phyloP scores from a whole-genome alignment of 1,140 invertebrate species.

The Lordiphosa clarofinis region DNA sequence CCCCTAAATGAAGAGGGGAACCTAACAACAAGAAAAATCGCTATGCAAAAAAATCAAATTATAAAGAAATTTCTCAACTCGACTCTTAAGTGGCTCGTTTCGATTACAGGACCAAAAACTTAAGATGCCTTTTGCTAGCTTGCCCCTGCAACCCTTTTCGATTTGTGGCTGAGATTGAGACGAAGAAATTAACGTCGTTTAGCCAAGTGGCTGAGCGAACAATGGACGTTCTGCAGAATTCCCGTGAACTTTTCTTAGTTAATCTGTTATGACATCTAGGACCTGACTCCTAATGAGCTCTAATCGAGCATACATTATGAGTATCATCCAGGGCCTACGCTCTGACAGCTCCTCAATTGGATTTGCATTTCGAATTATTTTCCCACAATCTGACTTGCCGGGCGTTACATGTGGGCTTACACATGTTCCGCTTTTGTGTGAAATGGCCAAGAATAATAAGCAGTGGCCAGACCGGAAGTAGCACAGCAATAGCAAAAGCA shows the following conservation, averaged over 20 bases:
- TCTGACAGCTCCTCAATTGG: conserved; percentile 67
- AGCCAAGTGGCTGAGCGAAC: conserved; percentile 54
- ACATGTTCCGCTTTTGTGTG: conserved; percentile 47
- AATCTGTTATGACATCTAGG: conserved; percentile 76
- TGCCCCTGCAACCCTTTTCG: conserved; percentile 41
- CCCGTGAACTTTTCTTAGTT: conserved; percentile 46
- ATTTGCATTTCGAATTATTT: conserved; percentile 43
- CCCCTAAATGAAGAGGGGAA: conserved; percentile 47
- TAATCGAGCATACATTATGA: conserved; percentile 71
- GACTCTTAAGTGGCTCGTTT: conserved; percentile 72
- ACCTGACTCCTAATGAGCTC: conserved; percentile 60
- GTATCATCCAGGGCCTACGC: conserved; percentile 72
- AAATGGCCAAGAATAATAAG: conserved; percentile 38
- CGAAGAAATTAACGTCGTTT: conserved; percentile 69
- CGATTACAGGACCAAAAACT: conserved; percentile 57
- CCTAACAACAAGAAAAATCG: conserved; percentile 27
- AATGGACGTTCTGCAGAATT: conserved; percentile 11
- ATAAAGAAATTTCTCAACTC: conserved; percentile 64
- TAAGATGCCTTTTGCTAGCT: conserved; percentile 31
- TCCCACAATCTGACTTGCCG: conserved; percentile 49
- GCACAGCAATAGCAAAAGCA: conserved; percentile 22
- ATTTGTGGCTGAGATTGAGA: conserved; percentile 41
- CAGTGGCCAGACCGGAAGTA: conserved; percentile 32
- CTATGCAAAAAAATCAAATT: conserved; percentile 38
- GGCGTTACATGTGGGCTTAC: conserved; percentile 57